Percentiles rank a stretch among this genome's conserved stretches.
phyloP scores from a whole-genome alignment of 2,113 vertebrate species.

The Murina feae region DNA sequence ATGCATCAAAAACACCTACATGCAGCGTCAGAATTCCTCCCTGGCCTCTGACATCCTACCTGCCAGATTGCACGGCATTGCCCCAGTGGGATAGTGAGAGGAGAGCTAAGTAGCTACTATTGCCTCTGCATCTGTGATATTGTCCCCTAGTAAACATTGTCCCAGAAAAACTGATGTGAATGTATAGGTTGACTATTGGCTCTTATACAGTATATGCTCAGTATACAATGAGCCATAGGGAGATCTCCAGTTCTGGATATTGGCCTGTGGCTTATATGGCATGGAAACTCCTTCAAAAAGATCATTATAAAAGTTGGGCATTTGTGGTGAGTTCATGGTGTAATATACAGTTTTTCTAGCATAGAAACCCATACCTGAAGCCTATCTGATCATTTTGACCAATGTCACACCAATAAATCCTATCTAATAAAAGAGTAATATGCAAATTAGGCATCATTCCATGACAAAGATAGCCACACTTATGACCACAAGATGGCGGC shows the following conservation, averaged over 20 bases:
- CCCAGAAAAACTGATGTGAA: background rate
- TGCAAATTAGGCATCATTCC: no score
- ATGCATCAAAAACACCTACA: background rate
- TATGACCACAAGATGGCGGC: no score
- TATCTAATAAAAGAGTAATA: no score
- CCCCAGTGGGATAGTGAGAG: background rate
- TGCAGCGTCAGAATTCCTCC: background rate
- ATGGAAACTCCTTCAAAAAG: background rate
- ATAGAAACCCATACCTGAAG: no score
- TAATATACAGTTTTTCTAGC: no score
- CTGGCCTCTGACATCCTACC: background rate
- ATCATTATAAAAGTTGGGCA: background rate
- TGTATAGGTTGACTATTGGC: background rate
- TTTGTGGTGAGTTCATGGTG: no score
- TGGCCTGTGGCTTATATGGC: background rate
- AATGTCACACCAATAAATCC: no score
- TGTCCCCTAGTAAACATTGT: background rate
- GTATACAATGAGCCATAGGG: background rate
- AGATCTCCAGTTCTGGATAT: background rate
- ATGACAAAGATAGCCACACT: no score
- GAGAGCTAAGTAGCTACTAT: background rate
- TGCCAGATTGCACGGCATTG: no score
- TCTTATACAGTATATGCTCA: background rate
- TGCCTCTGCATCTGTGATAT: background rate
- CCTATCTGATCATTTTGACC: no score